Evolutionary conservation across 2,797 vertebrate species (phyloP), one percentile per base, ranked within the genome.

Genomic region (Enteromius paludinosus): DNA sequence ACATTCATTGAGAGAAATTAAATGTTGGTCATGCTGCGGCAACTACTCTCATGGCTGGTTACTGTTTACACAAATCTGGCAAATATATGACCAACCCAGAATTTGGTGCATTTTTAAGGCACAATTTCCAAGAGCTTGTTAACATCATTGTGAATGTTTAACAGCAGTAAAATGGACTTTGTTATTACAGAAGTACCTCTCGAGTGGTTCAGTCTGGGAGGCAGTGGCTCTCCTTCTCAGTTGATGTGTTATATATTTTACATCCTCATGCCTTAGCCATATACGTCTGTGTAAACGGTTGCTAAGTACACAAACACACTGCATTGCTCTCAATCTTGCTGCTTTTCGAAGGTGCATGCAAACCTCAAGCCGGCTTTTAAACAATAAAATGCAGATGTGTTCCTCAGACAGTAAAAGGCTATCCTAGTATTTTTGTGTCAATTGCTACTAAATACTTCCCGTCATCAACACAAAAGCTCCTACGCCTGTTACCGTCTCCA

Each of bases 251-350:
- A 3, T 52, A 61, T 59, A 47, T 62, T 79, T 81, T 68, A 76
- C 81, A 66, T 49, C 81, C 28, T 38, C 43, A 38, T 83, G 78
- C 87, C 75, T 88, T 80, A 79, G 9, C 30, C 47, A 47, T 68
- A 65, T 64, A 82, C 18, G 79, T 45, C 82, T 71, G 78, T 69
- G 84, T 68, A 85, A 84, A 72, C 15, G 33, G 75, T 72, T 61
- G 65, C 72, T 10, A 61, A 72, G 33, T 73, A 69, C 69, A 78
- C 68, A 77, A 52, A 43, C 14, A 15, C 25, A 9, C 15, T 56
- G 47, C n/a, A n/a, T 35, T 47, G 35, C 52, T 65, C 85, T 59
- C 33, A 47, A 20, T 65, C 69, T 75, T 56, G 54, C 23, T 69
- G 12, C 14, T 66, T 54, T n/a, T 11, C 14, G 23, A 78, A 49